A percentile compares a stretch with the other conserved stretches of the same genome.
These are phyloP conservation scores for Eupithecia tripunctaria DNA, from an alignment of 2,888 invertebrate species.

Conservation along the genomic window DNA sequence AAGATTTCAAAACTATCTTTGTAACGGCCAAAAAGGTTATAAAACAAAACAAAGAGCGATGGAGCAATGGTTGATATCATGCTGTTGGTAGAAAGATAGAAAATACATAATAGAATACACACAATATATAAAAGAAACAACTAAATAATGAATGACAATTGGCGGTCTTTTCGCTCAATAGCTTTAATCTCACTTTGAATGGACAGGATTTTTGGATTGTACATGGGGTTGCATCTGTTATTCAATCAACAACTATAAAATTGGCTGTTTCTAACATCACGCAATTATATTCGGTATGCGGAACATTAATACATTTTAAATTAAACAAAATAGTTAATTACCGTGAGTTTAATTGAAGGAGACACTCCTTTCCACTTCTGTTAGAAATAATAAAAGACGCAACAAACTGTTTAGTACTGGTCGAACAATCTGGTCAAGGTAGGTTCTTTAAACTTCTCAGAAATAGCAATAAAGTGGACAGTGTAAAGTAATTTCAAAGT, in stretches of 20 bases:
- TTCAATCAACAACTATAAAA: background rate
- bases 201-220: background rate
- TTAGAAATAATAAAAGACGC: background rate
- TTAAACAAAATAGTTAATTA: background rate
- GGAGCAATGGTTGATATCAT: background rate
- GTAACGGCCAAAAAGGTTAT: background rate
- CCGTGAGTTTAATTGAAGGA: background rate
- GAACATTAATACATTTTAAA: background rate
- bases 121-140: background rate
- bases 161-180: background rate
- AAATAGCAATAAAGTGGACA: background rate
- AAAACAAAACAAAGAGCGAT: background rate
- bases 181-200: background rate
- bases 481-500: background rate
- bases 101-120: background rate
- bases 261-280: background rate
- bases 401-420: background rate
- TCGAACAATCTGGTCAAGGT: background rate
- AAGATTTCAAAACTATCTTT: background rate
- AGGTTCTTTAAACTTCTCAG: background rate
- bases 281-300: background rate
- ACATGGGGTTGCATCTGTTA: background rate
- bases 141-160: background rate
- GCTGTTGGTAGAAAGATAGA: background rate
- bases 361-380: no score